phyloP scores from a whole-genome alignment of 2,888 invertebrate genomes.

The Microctonus hyperodae region DNA sequence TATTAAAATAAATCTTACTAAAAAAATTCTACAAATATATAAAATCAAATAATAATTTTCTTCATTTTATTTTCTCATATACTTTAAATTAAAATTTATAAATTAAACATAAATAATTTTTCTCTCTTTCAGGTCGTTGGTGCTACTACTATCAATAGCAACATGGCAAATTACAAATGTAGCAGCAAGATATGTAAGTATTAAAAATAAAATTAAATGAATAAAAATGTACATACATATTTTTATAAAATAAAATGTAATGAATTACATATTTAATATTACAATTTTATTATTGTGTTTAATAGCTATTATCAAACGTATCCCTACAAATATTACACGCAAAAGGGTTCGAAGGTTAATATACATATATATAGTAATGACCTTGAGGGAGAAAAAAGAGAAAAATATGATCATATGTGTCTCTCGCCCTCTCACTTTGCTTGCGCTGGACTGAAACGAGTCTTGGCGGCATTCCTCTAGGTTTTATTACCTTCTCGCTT shows the following conservation, averaged over 20 bases:
- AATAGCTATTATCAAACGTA: constrained; percentile 4
- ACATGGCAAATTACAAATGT: constrained; percentile 66
- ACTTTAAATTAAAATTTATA: too few species aligned
- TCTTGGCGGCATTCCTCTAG: constrained; percentile 50
- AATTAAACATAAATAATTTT: constrained; percentile 10
- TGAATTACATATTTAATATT: background rate
- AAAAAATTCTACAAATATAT: background rate
- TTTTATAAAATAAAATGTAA: too few species aligned
- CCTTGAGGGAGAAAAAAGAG: constrained; percentile 35
- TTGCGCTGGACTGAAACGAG: constrained; percentile 42
- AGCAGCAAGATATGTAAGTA: constrained; percentile 71
- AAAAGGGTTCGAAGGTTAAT: constrained; percentile 23
- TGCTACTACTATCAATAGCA: constrained; percentile 68
- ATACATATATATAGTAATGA: constrained; percentile 29
- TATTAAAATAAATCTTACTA: background rate
- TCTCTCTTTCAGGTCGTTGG: constrained; percentile 69
- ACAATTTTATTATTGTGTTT: constrained; percentile 1
- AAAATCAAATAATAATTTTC: too few species aligned
- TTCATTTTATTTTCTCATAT: too few species aligned
- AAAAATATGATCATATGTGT: constrained; percentile 22
- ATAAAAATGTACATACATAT: background rate
- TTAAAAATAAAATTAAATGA: background rate
- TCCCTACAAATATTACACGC: constrained; percentile 16
- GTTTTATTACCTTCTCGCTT: constrained; percentile 51
- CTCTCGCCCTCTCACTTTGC: background rate